phyloP scores from a whole-genome alignment of 2,888 invertebrate species.

The Cryptocephalus moraei region DNA sequence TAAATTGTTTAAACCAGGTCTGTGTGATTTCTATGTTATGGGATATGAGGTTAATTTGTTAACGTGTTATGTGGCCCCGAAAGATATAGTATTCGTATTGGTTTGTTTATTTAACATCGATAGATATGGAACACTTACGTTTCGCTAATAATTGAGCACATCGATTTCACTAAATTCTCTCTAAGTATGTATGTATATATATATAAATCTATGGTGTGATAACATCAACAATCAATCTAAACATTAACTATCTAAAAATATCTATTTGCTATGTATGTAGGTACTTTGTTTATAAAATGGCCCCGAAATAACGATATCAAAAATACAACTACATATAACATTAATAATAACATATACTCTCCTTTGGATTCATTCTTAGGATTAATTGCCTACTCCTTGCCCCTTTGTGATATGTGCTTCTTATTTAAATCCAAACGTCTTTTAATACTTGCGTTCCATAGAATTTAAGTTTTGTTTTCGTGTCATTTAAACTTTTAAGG shows the following conservation, averaged over 20 bases:
- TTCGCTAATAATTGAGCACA: conserved; percentile 25
- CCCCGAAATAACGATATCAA: conserved; percentile 28
- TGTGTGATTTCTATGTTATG: not conserved
- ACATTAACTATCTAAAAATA: conserved; percentile 16
- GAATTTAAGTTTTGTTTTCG: too few species aligned
- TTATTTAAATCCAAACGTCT: too few species aligned
- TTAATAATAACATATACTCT: conserved; percentile 13
- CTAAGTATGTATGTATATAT: too few species aligned
- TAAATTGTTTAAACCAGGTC: too few species aligned
- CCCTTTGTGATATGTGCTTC: too few species aligned
- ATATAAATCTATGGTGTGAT: conserved; percentile 9
- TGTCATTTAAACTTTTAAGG: too few species aligned
- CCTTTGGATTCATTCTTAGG: conserved; percentile 16
- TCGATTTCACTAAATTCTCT: conserved; percentile 13
- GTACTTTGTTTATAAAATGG: conserved; percentile 19
- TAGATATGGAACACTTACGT: conserved; percentile 23
- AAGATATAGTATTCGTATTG: conserved; percentile 18
- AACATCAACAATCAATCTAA: conserved; percentile 21
- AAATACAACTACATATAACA: conserved; percentile 20
- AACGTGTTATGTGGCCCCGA: conserved; percentile 19
- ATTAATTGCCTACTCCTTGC: conserved; percentile 1
- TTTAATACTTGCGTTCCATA: too few species aligned
- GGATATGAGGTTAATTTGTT: not conserved
- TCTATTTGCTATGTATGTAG: conserved; percentile 4
- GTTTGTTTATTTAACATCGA: conserved; percentile 18